Evolutionary conservation across 1,140 invertebrate species (phyloP).

Genomic region (Melitaea cinxia): DNA sequence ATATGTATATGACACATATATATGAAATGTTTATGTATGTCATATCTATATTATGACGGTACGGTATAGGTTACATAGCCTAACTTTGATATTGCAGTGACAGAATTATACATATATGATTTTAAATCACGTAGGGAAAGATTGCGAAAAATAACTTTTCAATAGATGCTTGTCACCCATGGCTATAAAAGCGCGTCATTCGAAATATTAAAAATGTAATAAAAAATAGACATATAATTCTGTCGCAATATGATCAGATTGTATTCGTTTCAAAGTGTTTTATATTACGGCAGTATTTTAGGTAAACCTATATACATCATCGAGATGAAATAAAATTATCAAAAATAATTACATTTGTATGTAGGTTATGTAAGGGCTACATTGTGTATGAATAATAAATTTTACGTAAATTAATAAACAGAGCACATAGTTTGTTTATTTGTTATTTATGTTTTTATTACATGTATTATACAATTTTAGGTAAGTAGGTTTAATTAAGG

Average conservation of each 20-base stretch:
- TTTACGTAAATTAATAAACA: not conserved
- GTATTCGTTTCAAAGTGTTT: not conserved
- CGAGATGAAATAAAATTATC: not conserved
- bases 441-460: not conserved
- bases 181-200: too few species aligned
- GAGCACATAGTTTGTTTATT: not conserved
- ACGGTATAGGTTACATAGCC: not conserved
- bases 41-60: too few species aligned
- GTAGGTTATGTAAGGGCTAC: not conserved
- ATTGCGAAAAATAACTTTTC: too few species aligned
- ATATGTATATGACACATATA: not conserved
- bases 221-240: too few species aligned
- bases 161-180: too few species aligned
- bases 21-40: slow-evolving; percentile 2
- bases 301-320: not conserved
- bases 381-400: not conserved
- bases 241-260: too few species aligned
- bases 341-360: not conserved
- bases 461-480: not conserved
- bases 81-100: not conserved
- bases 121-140: too few species aligned
- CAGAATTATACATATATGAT: not conserved
- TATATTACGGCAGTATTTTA: not conserved
- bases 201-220: too few species aligned
- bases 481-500: not conserved